Base-by-base conservation (phyloP, 2,797 vertebrate species). In the Taenioides sp. region DNA sequence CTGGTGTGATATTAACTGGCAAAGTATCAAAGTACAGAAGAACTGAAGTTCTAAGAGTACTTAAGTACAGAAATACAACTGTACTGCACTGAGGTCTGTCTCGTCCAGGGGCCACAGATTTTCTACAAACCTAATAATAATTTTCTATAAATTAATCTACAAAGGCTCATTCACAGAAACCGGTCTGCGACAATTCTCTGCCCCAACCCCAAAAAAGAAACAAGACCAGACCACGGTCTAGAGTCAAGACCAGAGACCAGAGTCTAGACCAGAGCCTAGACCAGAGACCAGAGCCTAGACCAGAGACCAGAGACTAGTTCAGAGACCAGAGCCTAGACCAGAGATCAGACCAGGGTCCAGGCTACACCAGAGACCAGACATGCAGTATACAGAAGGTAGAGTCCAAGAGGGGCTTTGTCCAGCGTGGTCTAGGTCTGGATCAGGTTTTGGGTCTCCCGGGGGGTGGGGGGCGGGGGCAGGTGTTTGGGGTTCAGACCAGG, bases 121-220 rank as follows among this genome's bases (percentile, higher is more conserved):
- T 31, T 61, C 58, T 28, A 60, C 18, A 6, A 28, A 27, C 31
- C 17, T 61, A 61, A 60, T 16, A 17, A 7, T 34, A 17, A 16
- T 31, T 61, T 31, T 34, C 23, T 16, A 31, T 17, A 17, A 61
- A 17, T 31, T 61, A 3, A 18, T 61, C 28, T 34, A 31, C 31
- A 61, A 28, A 31, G 27, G 59, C 14, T 61, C 27, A 7, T 16
- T 61, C 59, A 61, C 59, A 61, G 59, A 61, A 61, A 61, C 59
- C 59, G 2, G 59, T 61, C 59, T 61, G 59, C 18, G 59, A 61
- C 58, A 27, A 25, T 17, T 31, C 25, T 28, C 23, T 28, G 58
- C 27, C 16, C 27, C 25, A 9, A 16, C 43, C 43, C 43, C 11
- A 14, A 47, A 60, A 60, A 16, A 27, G 25, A 28, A 27, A 12